Evolutionary conservation across 2,888 invertebrate genomes (phyloP), one percentile per base, ranked within the genome.

Genomic region (Chromoteleia sp.): DNA sequence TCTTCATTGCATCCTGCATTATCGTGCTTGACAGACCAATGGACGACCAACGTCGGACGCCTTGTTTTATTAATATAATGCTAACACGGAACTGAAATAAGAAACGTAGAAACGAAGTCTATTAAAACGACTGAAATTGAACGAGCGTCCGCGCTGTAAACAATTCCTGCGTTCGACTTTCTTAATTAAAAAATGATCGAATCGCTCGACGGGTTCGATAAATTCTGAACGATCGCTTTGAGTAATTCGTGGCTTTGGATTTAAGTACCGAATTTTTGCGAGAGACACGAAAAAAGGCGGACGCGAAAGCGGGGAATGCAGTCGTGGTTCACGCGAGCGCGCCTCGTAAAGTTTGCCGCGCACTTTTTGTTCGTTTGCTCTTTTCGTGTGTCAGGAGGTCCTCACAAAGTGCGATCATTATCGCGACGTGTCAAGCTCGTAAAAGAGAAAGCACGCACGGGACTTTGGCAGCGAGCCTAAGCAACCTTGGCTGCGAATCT

Each of bases 391-490:
- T 52, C 52, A 59, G 65, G 30, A 70, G 61, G 76, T 54, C 30
- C 41, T 67, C 52, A 67, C 54, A 75, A 43, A 33, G 65, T 59
- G 59, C 52, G 63, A 71, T 63, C 54, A 75, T 80, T 81, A 75
- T 65, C 70, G 75, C 70, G 43, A 71, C 56, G 63, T 65, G 65
- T 81, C 75, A 65, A 76, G 71, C 43, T 75, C 65, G n/a, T 74
- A 71, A 75, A 65, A 54, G 41, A 63, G 63, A 70, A 68, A 75
- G 75, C 81, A 81, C 70, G 81, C 75, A 81, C 30, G 54, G 59
- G 25, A 17, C 19, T 71, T 65, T 63, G 71, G 71, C 54, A 54
- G 43, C 17, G 21, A 54, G 45, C 65, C 61, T 19, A 10, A 21
- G 19, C 41, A 63, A 74, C 63, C 63, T 79, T 74, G 79, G 67